These are phyloP conservation scores for Datnioides undecimradiatus DNA, from an alignment of 2,113 vertebrate species.

Conservation along the genomic window DNA sequence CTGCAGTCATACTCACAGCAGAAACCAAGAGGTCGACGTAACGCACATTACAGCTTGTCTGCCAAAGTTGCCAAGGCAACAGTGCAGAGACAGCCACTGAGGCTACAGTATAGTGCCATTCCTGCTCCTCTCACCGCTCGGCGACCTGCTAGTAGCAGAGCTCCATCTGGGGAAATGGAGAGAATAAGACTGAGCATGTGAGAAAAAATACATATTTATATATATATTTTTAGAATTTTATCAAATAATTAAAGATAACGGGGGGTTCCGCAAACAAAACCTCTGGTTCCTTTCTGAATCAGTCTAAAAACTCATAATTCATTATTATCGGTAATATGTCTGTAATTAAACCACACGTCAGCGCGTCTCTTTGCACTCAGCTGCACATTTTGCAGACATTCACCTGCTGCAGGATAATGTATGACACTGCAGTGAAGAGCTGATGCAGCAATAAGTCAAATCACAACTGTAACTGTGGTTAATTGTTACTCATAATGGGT, in stretches of 20 bases:
- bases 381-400: constrained; percentile 9
- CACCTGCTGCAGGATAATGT: constrained; percentile 14
- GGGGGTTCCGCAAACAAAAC: background rate
- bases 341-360: background rate
- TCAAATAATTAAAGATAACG: background rate
- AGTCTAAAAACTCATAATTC: background rate
- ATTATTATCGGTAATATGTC: background rate
- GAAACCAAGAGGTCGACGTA: constrained; percentile 57
- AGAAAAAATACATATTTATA: background rate
- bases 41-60: constrained; percentile 47
- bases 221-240: background rate
- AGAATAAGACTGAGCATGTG: background rate
- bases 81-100: constrained; percentile 51
- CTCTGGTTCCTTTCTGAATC: background rate
- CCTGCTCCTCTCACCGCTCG: constrained; percentile 34
- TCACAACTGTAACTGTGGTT: background rate
- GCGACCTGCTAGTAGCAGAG: constrained; percentile 24
- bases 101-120: constrained; percentile 36
- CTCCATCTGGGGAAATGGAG: constrained; percentile 31
- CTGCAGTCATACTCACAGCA: constrained; percentile 46
- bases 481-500: background rate
- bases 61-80: constrained; percentile 72
- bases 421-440: background rate
- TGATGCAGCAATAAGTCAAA: background rate
- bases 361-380: background rate